These are phyloP conservation scores for Taphrorychus bicolor DNA, from an alignment of 2,888 invertebrate genomes.

Conservation along the genomic window DNA sequence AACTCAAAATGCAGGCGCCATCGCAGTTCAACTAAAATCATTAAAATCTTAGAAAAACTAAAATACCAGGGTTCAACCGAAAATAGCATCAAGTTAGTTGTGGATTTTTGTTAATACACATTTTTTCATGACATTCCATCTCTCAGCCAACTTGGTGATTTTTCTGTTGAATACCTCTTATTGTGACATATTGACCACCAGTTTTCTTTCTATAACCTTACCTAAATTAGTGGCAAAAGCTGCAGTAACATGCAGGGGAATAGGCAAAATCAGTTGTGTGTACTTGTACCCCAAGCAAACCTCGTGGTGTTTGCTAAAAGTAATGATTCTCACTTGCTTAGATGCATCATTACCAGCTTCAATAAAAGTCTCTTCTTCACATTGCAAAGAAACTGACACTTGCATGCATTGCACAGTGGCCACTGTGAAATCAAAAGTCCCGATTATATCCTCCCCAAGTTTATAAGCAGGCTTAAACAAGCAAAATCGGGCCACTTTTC, in stretches of 20 bases:
- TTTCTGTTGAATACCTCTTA: too few relatives aligned
- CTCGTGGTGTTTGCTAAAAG: conserved; percentile 91
- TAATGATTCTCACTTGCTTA: conserved; percentile 63
- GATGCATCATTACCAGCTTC: conserved; percentile 45
- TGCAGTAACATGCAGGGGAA: conserved; percentile 94
- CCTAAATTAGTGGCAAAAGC: conserved; percentile 92
- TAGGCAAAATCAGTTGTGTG: conserved; percentile 89
- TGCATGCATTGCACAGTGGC: conserved; percentile 92
- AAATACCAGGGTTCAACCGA: not conserved
- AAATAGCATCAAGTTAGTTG: too few relatives aligned
- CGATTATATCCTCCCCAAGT: conserved; percentile 95
- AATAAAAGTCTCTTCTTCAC: conserved; percentile 75
- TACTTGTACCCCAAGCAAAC: conserved; percentile 88
- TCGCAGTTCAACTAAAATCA: conserved; percentile 76
- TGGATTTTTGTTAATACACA: too few relatives aligned
- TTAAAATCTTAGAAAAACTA: not conserved
- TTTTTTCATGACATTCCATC: too few relatives aligned
- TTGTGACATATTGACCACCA: not conserved
- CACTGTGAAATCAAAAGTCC: conserved; percentile 92
- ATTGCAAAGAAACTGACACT: conserved; percentile 94
- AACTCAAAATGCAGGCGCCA: conserved; percentile 99
- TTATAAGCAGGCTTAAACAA: conserved; percentile 95
- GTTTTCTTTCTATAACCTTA: too few relatives aligned
- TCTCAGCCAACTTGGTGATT: too few relatives aligned
- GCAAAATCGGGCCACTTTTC: conserved; percentile 93